Evolutionary conservation across 2,797 vertebrate genomes (phyloP), one percentile per base, ranked within the genome.

Genomic region (Sardinella longiceps): DNA sequence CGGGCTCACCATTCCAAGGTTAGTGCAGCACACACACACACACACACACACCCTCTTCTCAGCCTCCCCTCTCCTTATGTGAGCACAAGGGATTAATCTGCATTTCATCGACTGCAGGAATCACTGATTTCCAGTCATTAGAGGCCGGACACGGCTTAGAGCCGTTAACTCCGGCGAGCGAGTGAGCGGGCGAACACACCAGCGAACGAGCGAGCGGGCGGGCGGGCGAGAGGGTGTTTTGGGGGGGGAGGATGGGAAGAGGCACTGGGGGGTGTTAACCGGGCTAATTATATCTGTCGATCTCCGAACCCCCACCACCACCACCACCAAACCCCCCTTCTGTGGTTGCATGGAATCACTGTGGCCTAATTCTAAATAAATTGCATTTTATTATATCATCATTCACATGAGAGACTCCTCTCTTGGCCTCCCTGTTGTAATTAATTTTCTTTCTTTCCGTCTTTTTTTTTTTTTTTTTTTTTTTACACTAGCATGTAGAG

Each of bases 321-420:
- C 53, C 4, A 45, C 88, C 88, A 84, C 82, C n/a, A n/a, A n/a
- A n/a, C 87, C 83, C 43, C 7, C 87, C 74, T 74, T 88, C 37
- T 20, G 70, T 23, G 15, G 15, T 23, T 18, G 37, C 1, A 18
- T 86, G 85, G 84, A 89, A 83, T 86, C 86, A 48, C 85, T 56
- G 85, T 85, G 87, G 84, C 86, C 89, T 91, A 90, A 92, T 92
- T 92, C 92, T 93, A 94, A 94, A 95, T 94, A 95, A 94, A 94
- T 94, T 92, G 92, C 93, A 94, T 93, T 94, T 95, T 94, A 95
- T 95, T 94, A 94, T 92, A 92, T 93, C 91, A 94, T 94, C 92
- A 93, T 92, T 93, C 92, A 93, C 92, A 91, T 95, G 94, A 95
- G 94, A 94, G 92, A 93, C 89, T 92, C 91, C 91, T 93, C 90